Conservation (phyloP, 2,113 vertebrate species). For the Apodemus speciosus region DNA sequence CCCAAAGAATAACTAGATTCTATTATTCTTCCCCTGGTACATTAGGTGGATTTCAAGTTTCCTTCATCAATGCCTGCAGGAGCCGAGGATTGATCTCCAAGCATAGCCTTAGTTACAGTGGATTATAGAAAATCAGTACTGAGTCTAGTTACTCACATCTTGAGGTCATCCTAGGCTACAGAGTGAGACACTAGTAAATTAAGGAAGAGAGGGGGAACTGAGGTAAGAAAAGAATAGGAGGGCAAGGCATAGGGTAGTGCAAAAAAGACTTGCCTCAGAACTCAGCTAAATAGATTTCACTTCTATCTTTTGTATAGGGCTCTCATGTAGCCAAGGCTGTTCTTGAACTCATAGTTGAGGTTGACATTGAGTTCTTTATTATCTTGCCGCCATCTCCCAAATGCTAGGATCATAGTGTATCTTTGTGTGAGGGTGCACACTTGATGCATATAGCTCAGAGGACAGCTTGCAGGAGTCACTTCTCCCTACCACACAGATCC, state of each 20-base stretch:
- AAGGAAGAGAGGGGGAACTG: too few relatives aligned
- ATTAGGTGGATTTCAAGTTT: too few relatives aligned
- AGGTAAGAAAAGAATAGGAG: neutral
- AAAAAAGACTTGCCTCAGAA: neutral
- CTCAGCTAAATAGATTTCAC: neutral
- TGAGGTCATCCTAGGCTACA: too few relatives aligned
- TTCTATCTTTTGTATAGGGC: neutral
- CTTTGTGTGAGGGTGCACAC: neutral
- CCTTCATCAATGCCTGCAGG: constrained; percentile 84
- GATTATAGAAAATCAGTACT: too few relatives aligned
- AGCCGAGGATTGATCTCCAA: constrained; percentile 88
- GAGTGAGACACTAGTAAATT: too few relatives aligned
- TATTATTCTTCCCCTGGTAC: too few relatives aligned
- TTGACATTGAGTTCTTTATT: neutral
- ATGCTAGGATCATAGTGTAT: neutral
- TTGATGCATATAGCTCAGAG: neutral
- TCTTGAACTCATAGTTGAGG: neutral
- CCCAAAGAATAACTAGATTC: neutral
- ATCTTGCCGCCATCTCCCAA: neutral
- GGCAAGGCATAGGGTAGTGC: too few relatives aligned
- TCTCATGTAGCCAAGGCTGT: neutral
- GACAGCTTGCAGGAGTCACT: neutral
- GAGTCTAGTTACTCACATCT: too few relatives aligned
- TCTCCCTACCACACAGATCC: neutral
- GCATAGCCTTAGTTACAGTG: too few relatives aligned